Conservation (phyloP, 64 coral and sea anemone species). For the Orbicella faveolata region DNA sequence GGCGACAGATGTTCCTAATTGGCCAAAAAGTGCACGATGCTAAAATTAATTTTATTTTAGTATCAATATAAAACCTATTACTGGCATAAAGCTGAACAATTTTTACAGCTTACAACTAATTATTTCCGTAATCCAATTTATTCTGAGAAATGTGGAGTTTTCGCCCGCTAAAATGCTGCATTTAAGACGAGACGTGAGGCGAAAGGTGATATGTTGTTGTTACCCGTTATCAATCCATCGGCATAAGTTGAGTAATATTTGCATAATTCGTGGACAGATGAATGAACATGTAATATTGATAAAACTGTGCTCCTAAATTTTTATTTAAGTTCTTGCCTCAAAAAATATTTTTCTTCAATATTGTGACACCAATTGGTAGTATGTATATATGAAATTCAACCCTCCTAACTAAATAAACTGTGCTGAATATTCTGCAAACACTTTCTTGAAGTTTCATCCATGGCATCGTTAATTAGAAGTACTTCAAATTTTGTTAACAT, state of each 20-base stretch:
- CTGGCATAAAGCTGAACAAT: neutral
- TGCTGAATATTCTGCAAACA: neutral
- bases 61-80: constrained; percentile 3
- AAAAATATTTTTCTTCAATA: neutral
- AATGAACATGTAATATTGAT: neutral
- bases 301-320: neutral
- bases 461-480: constrained; percentile 3
- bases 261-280: constrained; percentile 24
- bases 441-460: neutral
- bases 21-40: neutral
- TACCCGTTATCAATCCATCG: constrained; percentile 22
- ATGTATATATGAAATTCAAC: neutral
- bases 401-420: constrained; percentile 12
- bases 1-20: constrained; percentile 12
- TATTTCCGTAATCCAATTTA: neutral
- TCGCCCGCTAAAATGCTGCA: neutral
- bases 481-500: constrained; percentile 41
- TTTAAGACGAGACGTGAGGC: neutral
- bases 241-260: constrained; percentile 17
- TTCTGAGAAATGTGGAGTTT: neutral
- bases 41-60: constrained; percentile 13
- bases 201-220: neutral
- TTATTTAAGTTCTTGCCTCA: neutral
- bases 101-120: neutral
- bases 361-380: neutral